phyloP scores from a whole-genome alignment of 2,888 invertebrate species.

The Sepioteuthis lessoniana region DNA sequence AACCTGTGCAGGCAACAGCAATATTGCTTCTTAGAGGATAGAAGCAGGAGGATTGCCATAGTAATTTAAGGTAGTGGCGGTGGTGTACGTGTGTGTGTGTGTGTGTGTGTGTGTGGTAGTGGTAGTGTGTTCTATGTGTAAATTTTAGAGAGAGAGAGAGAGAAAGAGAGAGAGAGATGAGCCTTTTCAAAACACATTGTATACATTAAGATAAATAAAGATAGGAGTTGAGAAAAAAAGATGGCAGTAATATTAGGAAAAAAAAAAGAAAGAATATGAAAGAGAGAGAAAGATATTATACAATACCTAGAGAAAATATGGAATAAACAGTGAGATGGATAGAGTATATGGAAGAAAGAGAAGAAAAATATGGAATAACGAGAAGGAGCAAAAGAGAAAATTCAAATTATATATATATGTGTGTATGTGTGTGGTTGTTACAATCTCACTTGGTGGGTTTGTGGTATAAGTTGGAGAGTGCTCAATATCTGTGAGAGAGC shows the following conservation, averaged over 20 bases:
- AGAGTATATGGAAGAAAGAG: no score
- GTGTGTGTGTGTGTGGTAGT: no score
- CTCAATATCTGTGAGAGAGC: no score
- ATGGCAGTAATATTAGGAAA: neutral
- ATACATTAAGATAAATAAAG: neutral
- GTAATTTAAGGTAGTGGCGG: neutral
- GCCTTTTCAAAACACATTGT: neutral
- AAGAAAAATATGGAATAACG: no score
- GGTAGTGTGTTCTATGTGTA: neutral
- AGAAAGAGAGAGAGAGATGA: neutral
- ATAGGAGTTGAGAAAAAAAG: neutral
- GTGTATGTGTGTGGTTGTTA: no score
- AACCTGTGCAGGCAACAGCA: neutral
- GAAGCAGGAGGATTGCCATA: constrained; percentile 1
- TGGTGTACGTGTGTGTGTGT: no score
- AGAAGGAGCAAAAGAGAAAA: neutral
- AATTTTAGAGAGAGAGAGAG: neutral
- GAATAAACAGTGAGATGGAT: neutral
- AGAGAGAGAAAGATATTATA: no score
- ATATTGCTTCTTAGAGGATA: neutral
- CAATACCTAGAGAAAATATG: neutral
- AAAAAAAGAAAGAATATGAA: neutral
- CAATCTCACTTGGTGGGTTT: no score
- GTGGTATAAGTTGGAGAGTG: no score
- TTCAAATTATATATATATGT: neutral